A percentile compares a stretch with the other conserved stretches of the same genome.
Evolutionary conservation across 2,888 invertebrate species (phyloP).

Genomic region (Mechanitis messenoides): DNA sequence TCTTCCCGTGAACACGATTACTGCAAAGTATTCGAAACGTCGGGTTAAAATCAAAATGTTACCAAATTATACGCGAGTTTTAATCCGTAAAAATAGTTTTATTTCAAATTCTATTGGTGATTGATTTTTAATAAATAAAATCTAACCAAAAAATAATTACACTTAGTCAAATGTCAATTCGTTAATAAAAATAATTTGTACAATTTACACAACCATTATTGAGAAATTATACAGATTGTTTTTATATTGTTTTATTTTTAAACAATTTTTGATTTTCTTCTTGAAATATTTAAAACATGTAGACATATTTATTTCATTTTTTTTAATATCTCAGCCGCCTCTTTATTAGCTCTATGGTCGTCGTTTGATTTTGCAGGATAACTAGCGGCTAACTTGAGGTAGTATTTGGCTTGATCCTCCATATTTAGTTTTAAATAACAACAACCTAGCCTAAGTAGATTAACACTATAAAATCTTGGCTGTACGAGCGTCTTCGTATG

Average conservation of each 20-base stretch:
- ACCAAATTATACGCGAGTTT: no score
- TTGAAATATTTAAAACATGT: background rate
- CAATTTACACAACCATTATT: background rate
- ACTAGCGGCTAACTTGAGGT: slow-evolving; percentile 78
- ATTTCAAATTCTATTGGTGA: no score
- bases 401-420: slow-evolving; percentile 80
- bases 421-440: slow-evolving; percentile 83
- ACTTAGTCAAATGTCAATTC: no score
- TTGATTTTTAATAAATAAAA: no score
- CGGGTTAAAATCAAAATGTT: no score
- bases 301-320: slow-evolving; percentile 39
- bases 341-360: slow-evolving; percentile 78
- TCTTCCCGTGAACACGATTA: no score
- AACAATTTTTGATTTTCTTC: no score
- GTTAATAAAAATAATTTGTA: no score
- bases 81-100: no score
- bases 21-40: no score
- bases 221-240: slow-evolving; percentile 5
- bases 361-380: slow-evolving; percentile 81
- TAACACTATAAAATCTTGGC: slow-evolving; percentile 89
- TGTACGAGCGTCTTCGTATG: slow-evolving; percentile 90
- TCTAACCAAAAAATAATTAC: no score
- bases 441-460: slow-evolving; percentile 87
- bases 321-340: slow-evolving; percentile 73
- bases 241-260: no score